phyloP scores from a whole-genome alignment of 2,113 vertebrate species.

The Pipa parva region DNA sequence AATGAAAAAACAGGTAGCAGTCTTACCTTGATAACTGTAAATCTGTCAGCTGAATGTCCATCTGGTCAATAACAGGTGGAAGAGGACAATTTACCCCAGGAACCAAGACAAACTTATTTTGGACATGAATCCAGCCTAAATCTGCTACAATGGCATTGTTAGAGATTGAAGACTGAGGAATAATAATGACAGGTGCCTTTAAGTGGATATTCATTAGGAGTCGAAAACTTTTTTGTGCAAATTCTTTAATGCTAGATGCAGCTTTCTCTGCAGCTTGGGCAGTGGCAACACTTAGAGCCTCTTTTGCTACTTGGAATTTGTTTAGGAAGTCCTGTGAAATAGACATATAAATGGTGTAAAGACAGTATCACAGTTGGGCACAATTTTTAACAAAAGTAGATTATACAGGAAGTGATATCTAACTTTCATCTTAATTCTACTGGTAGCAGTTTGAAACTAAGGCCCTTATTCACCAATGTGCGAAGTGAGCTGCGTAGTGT shows the following conservation, averaged over 20 bases:
- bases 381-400: no score
- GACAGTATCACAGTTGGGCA: no score
- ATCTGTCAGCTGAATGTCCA: constrained; percentile 78
- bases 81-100: constrained; percentile 59
- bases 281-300: constrained; percentile 79
- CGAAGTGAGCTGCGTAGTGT: no score
- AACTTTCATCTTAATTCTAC: constrained; percentile 16
- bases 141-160: constrained; percentile 70
- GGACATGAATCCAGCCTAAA: constrained; percentile 75
- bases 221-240: constrained; percentile 77
- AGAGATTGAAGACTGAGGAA: constrained; percentile 75
- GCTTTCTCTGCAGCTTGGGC: constrained; percentile 86
- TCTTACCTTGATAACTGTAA: constrained; percentile 84
- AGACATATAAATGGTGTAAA: not conserved
- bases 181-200: constrained; percentile 78
- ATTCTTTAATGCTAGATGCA: constrained; percentile 77
- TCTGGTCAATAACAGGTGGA: constrained; percentile 80
- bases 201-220: constrained; percentile 73
- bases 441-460: no score
- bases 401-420: no score
- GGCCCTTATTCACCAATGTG: no score
- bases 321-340: constrained; percentile 77
- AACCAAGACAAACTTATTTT: constrained; percentile 71
- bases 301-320: constrained; percentile 83
- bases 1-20: not conserved